A percentile compares a stretch with the other conserved stretches of the same genome.
Conservation (phyloP, 2,113 vertebrate species). For the Gasterosteus nipponicus region DNA sequence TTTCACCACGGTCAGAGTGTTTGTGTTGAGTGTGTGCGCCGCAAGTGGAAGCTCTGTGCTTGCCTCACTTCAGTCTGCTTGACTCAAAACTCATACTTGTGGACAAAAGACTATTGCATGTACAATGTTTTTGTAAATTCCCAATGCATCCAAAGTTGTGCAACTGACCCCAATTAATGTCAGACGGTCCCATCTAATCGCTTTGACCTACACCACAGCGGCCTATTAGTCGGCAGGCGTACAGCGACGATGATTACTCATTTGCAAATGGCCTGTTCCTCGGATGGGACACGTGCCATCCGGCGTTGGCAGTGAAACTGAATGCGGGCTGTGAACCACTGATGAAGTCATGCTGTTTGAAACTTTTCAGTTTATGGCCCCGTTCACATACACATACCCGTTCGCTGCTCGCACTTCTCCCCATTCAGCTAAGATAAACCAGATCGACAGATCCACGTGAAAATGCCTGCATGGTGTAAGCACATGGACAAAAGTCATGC, state of each 20-base stretch:
- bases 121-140: not conserved
- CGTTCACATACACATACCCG: not conserved
- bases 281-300: conserved; percentile 6
- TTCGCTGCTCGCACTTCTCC: not conserved
- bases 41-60: conserved; percentile 7
- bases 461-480: not conserved
- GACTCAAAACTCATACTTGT: conserved; percentile 5
- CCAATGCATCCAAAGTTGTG: not conserved
- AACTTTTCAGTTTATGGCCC: conserved; percentile 10
- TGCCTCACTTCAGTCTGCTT: not conserved
- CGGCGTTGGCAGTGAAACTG: conserved; percentile 13
- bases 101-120: too few relatives aligned
- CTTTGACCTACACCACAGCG: conserved; percentile 34
- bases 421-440: not conserved
- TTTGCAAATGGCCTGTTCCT: conserved; percentile 16
- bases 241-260: conserved; percentile 33
- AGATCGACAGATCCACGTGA: not conserved
- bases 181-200: conserved; percentile 13
- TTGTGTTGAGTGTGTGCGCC: not conserved
- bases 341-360: conserved; percentile 47
- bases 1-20: not conserved
- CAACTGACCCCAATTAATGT: not conserved
- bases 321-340: conserved; percentile 9
- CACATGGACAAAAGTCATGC: not conserved
- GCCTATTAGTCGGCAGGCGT: conserved; percentile 55